phyloP scores from a whole-genome alignment of 2,888 invertebrate species.

The Epistrophe eligans region DNA sequence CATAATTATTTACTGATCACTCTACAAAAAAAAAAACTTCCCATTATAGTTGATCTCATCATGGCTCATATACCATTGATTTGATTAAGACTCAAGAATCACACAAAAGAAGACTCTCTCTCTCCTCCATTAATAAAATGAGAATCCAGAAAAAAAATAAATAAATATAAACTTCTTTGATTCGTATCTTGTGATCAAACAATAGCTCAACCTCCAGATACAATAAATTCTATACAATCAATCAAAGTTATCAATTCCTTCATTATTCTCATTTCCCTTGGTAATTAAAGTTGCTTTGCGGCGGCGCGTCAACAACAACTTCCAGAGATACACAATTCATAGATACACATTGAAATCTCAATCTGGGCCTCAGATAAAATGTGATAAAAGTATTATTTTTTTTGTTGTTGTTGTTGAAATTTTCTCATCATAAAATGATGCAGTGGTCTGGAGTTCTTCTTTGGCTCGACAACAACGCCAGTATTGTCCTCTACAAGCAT shows the following conservation, averaged over 20 bases:
- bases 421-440: conserved; percentile 54
- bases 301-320: conserved; percentile 62
- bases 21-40: conserved; percentile 29
- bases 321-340: conserved; percentile 30
- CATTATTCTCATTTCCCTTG: conserved; percentile 66
- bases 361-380: conserved; percentile 54
- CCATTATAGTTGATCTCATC: conserved; percentile 62
- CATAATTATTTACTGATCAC: conserved; percentile 66
- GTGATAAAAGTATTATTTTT: conserved; percentile 64
- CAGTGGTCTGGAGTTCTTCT: conserved; percentile 11
- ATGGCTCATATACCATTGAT: conserved; percentile 55
- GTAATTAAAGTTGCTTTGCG: conserved; percentile 63
- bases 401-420: conserved; percentile 11
- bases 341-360: conserved; percentile 70
- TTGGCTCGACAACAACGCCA: conserved; percentile 46
- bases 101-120: conserved; percentile 48
- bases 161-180: conserved; percentile 16
- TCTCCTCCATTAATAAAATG: conserved; percentile 41
- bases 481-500: conserved; percentile 69
- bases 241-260: conserved; percentile 68
- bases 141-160: neutral
- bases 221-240: conserved; percentile 71
- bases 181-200: conserved; percentile 52
- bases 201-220: conserved; percentile 53
- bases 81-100: conserved; percentile 42